Base-by-base conservation (phyloP, 2,888 invertebrate species). In the Pristionchus entomophagus region DNA sequence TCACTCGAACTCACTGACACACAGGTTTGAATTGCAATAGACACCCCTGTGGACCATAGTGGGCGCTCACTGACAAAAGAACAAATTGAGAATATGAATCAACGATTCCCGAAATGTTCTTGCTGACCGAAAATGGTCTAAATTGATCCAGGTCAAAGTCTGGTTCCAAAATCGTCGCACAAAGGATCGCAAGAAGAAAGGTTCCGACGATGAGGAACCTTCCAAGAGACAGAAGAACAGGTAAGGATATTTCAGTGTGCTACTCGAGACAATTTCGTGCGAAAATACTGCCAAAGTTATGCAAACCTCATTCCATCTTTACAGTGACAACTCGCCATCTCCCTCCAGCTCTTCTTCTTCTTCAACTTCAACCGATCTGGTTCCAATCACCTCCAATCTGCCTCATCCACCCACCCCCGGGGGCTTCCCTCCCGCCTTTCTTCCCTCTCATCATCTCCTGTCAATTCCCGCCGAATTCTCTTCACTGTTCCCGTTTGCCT, bases 151-250 rank as follows among this genome's bases (percentile, higher is more conserved):
- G 89, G 89, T 92, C 32, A 92, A 92, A 86, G 92, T 92, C 22
- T 92, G 92, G 92, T 92, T 91, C 62, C 92, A 92, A 83, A 92
- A 92, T 53, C 87, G 91, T 29, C 85, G 92, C 56, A 92, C 92
- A 0, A 92, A 92, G 83, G 87, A 88, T 53, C 91, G 91, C 84
- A 84, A 88, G 69, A 86, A 78, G 65, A 84, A 84, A 29, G 65
- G 35, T n/a, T 35, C 59, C 12, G 65, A 65, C 1, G 84, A 84
- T 41, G 82, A 82, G n/a, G 62, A 82, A 41, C 32, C 32, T 0
- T 1, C 53, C 10, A 32, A 53, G 35, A 29, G n/a, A 4, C 4
- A 17, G 19, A 51, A 32, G 32, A 51, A 32, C 19, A 53, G 32
- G 53, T 49, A 10, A 78, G 29, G 38, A n/a, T n/a, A n/a, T n/a